Evolutionary conservation across 2,797 vertebrate genomes (phyloP).

Genomic region (Paguma larvata): DNA sequence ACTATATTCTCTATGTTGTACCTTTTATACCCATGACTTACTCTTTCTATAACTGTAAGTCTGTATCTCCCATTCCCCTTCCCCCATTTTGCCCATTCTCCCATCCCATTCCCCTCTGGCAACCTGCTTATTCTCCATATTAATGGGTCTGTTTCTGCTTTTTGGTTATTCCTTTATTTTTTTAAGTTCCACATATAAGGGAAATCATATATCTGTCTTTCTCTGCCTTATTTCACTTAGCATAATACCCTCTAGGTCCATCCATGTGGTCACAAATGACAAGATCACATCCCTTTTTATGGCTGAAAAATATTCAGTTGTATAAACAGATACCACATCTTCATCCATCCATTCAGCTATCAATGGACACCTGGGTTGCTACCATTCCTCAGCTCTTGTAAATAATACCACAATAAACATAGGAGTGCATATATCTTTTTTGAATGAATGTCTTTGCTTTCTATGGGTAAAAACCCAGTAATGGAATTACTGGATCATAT

Average conservation of each 20-base stretch:
- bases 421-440: neutral
- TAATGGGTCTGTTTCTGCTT: neutral
- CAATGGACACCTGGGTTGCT: neutral
- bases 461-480: neutral
- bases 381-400: neutral
- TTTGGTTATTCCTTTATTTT: neutral
- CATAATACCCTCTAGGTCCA: neutral
- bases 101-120: neutral
- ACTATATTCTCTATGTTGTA: neutral
- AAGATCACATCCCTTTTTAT: neutral
- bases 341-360: neutral
- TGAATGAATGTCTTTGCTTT: neutral
- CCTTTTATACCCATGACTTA: neutral
- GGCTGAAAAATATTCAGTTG: neutral
- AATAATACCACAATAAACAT: neutral
- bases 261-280: neutral
- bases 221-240: neutral
- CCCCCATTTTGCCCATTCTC: neutral
- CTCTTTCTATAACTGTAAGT: neutral
- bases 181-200: neutral
- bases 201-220: neutral
- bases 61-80: neutral
- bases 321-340: neutral
- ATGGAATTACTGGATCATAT: neutral
- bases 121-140: neutral